Percentiles rank a stretch among this genome's conserved stretches.
phyloP scores from a whole-genome alignment of 2,797 vertebrate genomes.

The Carcharodon carcharias region DNA sequence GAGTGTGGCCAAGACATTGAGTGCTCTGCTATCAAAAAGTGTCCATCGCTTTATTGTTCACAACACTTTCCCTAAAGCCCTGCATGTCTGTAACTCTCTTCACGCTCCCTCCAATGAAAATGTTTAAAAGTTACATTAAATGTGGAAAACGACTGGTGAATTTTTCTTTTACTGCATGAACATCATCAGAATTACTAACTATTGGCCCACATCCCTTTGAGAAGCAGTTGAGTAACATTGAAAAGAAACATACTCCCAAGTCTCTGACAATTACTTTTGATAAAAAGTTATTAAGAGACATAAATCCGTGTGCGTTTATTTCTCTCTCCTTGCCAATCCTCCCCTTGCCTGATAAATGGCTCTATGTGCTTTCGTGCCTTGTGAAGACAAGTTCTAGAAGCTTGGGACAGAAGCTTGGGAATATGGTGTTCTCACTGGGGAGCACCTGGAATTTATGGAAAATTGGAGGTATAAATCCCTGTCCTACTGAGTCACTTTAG shows the following conservation, averaged over 20 bases:
- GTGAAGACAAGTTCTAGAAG: background rate
- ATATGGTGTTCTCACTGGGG: background rate
- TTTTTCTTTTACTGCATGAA: background rate
- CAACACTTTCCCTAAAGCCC: background rate
- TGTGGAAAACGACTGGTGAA: background rate
- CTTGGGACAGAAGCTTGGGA: background rate
- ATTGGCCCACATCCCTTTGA: background rate
- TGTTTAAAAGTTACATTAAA: background rate
- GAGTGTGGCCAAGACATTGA: background rate
- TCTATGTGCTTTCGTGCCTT: background rate
- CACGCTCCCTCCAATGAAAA: background rate
- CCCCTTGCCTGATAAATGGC: background rate
- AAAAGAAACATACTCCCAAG: background rate
- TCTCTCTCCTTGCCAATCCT: background rate
- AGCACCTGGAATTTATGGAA: background rate
- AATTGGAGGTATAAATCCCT: background rate
- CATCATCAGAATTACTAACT: background rate
- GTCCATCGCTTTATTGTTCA: background rate
- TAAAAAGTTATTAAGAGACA: background rate
- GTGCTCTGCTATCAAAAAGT: background rate
- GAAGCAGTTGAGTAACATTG: background rate
- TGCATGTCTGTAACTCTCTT: background rate
- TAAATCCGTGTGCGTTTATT: background rate
- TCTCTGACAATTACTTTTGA: background rate
- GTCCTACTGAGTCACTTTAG: background rate